These are phyloP conservation scores for Stratiomys singularior DNA, from an alignment of 2,888 invertebrate species.

Conservation along the genomic window DNA sequence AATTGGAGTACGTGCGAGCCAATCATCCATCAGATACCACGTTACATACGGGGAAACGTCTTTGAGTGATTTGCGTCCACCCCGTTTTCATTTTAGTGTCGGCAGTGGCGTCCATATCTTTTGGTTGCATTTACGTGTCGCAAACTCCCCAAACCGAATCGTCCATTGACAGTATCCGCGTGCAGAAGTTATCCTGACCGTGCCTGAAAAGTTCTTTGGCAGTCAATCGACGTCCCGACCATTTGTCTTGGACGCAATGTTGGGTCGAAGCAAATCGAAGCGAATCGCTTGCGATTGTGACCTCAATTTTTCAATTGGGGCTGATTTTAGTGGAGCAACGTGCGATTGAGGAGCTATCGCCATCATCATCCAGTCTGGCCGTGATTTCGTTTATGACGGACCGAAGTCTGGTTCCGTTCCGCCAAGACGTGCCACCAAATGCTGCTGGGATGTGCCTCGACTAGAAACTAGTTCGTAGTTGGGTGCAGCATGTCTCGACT, in stretches of 20 bases:
- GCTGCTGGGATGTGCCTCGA: constrained; percentile 4
- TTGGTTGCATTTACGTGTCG: background rate
- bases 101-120: background rate
- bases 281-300: background rate
- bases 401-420: background rate
- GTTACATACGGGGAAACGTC: background rate
- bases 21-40: background rate
- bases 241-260: constrained; percentile 9
- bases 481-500: background rate
- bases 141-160: background rate
- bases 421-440: constrained; percentile 7
- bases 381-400: constrained; percentile 19
- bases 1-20: constrained; percentile 29
- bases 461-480: constrained; percentile 11
- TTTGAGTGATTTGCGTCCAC: background rate
- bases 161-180: background rate
- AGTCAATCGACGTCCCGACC: constrained; percentile 5
- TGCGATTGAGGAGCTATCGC: too few relatives aligned
- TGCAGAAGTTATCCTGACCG: constrained; percentile 5
- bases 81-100: background rate
- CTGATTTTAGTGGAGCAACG: constrained; percentile 21
- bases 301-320: constrained; percentile 33
- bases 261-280: background rate
- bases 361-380: constrained; percentile 9
- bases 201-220: background rate